A percentile compares a stretch with the other conserved stretches of the same genome.
Conservation (phyloP, 1,140 invertebrate species). For the Hylaeus anthracinus region DNA sequence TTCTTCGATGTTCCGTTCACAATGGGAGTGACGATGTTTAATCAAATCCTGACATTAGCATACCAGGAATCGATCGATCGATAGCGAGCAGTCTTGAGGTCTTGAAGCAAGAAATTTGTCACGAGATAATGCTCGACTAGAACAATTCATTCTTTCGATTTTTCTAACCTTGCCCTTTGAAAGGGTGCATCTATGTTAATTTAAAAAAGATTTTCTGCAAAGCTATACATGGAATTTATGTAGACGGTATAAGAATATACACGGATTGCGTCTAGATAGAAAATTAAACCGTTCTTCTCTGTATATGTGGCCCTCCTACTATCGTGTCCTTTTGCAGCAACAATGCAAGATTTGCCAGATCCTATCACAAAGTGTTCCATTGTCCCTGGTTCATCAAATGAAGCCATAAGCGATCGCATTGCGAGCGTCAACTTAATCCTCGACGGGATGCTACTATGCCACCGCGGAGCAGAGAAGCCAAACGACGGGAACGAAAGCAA, state of each 20-base stretch:
- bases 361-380: slow-evolving; percentile 37
- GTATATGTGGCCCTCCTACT: not conserved
- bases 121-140: not conserved
- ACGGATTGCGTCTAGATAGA: not conserved
- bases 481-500: slow-evolving; percentile 62
- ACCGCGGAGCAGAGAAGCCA: slow-evolving; percentile 43
- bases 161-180: no score
- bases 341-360: slow-evolving; percentile 29
- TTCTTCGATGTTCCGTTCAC: not conserved
- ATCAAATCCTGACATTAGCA: not conserved
- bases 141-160: no score
- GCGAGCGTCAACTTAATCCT: slow-evolving; percentile 54
- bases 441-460: not conserved
- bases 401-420: slow-evolving; percentile 49
- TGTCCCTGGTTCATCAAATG: slow-evolving; percentile 64
- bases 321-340: slow-evolving; percentile 37
- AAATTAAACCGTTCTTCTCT: not conserved
- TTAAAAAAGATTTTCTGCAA: no score
- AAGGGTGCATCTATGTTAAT: no score
- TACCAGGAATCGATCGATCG: not conserved
- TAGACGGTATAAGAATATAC: no score
- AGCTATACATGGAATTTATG: no score
- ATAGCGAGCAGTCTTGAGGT: slow-evolving; percentile 1
- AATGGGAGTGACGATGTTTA: not conserved
- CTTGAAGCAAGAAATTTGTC: no score